Evolutionary conservation across 53 echinoderm and acorn worm species (phyloP), one percentile per base, ranked within the genome.

Genomic region (Echinarachnius parma): DNA sequence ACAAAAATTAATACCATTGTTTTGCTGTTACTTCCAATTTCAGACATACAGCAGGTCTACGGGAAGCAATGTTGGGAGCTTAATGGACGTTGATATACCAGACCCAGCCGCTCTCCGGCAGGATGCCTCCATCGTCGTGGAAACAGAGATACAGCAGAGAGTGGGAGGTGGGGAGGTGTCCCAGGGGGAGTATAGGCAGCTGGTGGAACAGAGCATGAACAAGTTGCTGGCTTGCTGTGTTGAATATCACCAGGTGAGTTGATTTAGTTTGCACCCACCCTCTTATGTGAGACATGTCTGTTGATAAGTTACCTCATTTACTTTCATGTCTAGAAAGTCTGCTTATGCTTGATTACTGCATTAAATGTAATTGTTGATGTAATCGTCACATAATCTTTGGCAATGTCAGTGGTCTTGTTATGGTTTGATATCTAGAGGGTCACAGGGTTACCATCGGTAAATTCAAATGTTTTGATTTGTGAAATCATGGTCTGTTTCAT

Each of bases 241-340:
- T 22, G 87, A 96, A 49, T 96, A 96, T 32, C 96, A 96, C 28
- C 85, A 87, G 82, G 96, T 96, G 24, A 78, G 83, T 53, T 5
- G 62, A 34, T 62, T 21, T n/a, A 14, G 11, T 5, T 63, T 10
- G 44, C 44, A 42, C 46, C 63, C 28, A 3, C 58, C 27, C 58
- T 52, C 21, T 18, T 15, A 16, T 52, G 0, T 1, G 52, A 52
- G 25, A 16, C 4, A 21, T 22, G 5, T 2, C 4, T 21, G 25
- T 52, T 48, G 48, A 48, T n/a, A n/a, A n/a, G n/a, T n/a, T n/a
- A n/a, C n/a, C n/a, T n/a, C n/a, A n/a, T n/a, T n/a, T n/a, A n/a
- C n/a, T n/a, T n/a, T n/a, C n/a, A n/a, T n/a, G n/a, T n/a, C n/a
- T n/a, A n/a, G n/a, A n/a, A n/a, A n/a, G n/a, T n/a, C n/a, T n/a